Conservation (phyloP, 2,888 invertebrate species). For the Apotomis capreana region DNA sequence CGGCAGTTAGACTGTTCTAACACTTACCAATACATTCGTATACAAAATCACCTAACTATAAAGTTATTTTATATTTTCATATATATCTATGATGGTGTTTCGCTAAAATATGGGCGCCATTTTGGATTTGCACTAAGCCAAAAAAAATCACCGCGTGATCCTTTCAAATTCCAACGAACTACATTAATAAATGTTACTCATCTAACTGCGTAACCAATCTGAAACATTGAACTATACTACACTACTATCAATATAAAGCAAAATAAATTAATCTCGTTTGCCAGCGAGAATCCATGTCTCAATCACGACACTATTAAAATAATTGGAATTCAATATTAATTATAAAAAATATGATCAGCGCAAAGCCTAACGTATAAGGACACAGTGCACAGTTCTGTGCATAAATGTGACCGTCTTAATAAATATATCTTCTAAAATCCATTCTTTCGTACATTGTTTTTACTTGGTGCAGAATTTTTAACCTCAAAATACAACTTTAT, state of each 20-base stretch:
- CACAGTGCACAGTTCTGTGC: neutral
- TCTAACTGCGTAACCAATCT: conserved; percentile 18
- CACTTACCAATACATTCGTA: conserved; percentile 11
- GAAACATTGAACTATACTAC: conserved; percentile 4
- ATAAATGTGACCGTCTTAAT: neutral
- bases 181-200: conserved; percentile 3
- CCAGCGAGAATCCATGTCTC: conserved; percentile 28
- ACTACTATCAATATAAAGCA: conserved; percentile 31
- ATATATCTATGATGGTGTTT: neutral
- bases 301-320: conserved; percentile 24
- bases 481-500: neutral
- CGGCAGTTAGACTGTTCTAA: conserved; percentile 7
- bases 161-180: neutral
- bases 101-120: conserved; percentile 1
- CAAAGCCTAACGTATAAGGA: conserved; percentile 24
- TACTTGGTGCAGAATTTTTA: neutral
- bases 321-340: conserved; percentile 24
- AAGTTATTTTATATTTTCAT: neutral
- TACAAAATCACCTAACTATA: conserved; percentile 1
- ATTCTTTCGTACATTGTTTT: neutral
- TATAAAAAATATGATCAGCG: conserved; percentile 18
- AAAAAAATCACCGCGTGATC: conserved; percentile 12
- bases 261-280: conserved; percentile 39
- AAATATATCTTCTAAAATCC: conserved; percentile 15
- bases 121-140: conserved; percentile 1